Percentiles rank a stretch among this genome's conserved stretches.
phyloP scores from a whole-genome alignment of 2,113 vertebrate genomes.

The Malurus elegans region DNA sequence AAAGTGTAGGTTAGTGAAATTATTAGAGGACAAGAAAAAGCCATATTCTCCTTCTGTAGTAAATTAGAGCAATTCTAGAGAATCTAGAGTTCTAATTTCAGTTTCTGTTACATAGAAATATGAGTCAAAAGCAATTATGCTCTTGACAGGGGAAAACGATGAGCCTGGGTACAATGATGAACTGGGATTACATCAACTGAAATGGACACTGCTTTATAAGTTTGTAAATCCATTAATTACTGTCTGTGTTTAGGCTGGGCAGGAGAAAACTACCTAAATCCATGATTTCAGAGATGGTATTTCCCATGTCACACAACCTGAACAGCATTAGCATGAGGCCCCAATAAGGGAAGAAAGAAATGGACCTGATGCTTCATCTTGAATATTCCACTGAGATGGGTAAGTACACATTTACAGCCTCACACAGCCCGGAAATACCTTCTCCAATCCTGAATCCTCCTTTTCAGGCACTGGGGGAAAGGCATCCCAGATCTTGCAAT shows the following conservation, averaged over 20 bases:
- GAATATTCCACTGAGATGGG: neutral
- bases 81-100: neutral
- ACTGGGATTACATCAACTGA: neutral
- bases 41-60: neutral
- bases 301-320: neutral
- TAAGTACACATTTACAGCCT: neutral
- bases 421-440: neutral
- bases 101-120: neutral
- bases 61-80: neutral
- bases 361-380: neutral
- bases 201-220: neutral
- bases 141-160: neutral
- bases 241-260: neutral
- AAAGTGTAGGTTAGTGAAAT: neutral
- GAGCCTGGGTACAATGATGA: neutral
- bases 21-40: neutral
- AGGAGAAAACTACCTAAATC: neutral
- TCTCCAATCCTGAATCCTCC: neutral
- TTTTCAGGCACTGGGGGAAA: neutral
- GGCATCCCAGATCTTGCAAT: neutral
- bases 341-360: neutral
- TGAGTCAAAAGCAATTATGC: neutral
- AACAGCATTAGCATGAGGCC: neutral
- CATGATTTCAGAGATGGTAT: neutral
- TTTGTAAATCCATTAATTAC: neutral